Base-by-base conservation (phyloP, 2,888 invertebrate species). In the Leptarthrus brevirostris region DNA sequence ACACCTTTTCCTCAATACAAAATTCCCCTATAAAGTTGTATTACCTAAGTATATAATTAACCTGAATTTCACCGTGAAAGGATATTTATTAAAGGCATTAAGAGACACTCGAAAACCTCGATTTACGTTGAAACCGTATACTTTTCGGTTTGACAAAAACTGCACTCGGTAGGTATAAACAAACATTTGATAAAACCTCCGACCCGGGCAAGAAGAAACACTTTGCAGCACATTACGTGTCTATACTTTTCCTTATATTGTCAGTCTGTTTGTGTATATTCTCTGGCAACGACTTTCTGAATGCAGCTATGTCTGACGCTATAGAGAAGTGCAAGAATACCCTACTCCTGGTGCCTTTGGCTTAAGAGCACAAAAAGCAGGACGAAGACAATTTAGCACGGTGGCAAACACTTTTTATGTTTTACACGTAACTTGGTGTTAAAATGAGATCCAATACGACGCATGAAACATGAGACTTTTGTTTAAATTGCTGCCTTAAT, bases 391-490 rank as follows among this genome's bases (percentile, higher is more conserved):
- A 71, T 74, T 71, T 74, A 58, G 40, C 71, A 20, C 71, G 61
- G 61, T 74, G 69, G 61, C 61, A 40, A 61, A 52, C 52, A 71
- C 53, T 71, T 69, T 75, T 73, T 69, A 71, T 72, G 66, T 69
- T 74, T 69, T 73, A 52, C 75, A 73, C 73, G 61, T 73, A 66
- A 34, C 70, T 69, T 56, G 69, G 75, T 73, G 75, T 73, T 49
- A 73, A 74, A 74, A 40, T 73, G 75, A 72, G 72, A 75, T 69
- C 66, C 53, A 75, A 75, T 75, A 69, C 69, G 73, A 73, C 75
- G 75, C 69, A 75, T 44, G 75, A 58, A 75, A 75, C 49, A 56
- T 70, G 73, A 75, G 73, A 73, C 73, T 73, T 69, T 69, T 69
- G 66, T 75, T 73, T 73, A 69, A 73, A 75, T 58, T 75, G 75